Evolutionary conservation across 2,797 vertebrate species (phyloP), one percentile per base, ranked within the genome.

Genomic region (Poeciliopsis paucimaculata): DNA sequence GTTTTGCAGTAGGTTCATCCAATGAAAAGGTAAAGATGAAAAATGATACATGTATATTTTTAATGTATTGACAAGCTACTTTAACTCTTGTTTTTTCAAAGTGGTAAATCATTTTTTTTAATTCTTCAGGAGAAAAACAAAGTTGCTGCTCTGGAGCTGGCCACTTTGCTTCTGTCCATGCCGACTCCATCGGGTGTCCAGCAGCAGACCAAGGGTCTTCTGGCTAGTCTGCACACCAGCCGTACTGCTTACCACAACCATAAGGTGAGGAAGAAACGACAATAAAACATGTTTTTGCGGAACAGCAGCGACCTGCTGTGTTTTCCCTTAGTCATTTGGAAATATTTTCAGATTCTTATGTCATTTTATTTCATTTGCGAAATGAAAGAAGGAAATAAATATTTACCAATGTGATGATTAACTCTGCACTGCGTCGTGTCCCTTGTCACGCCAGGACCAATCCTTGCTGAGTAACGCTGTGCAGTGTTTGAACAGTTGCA

Each of bases 201-300:
- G 91, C 98, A 99, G 89, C 98, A 99, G 86, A 99, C 98, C 78
- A 99, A 99, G 92, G 98, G 97, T 73, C 97, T 99, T n/a, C 92
- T 99, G 92, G 98, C 98, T 47, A 99, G 98, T 89, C 90, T 99
- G 86, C 98, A 99, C 92, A 98, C 97, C 85, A 99, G 97, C 92
- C 97, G 98, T 83, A 98, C 97, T 0, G 97, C 98, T 1, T 99
- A 99, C 91, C 98, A 99, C 91, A 99, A 98, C 94, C 98, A 99
- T 95, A 99, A 99, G 97, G 98, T 99, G 18, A 70, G 49, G 68
- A 53, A 53, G 12, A 28, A 72, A n/a, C 43, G 0, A 7, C 0
- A 26, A n/a, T 4, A 0, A 23, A 72, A 46, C 64, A 26, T 23
- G 43, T 28, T 46, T 71, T 46, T 15, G 7, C 0, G 7, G 49